Base-by-base conservation (phyloP, 1,140 invertebrate species). In the Campoletis sonorensis region DNA sequence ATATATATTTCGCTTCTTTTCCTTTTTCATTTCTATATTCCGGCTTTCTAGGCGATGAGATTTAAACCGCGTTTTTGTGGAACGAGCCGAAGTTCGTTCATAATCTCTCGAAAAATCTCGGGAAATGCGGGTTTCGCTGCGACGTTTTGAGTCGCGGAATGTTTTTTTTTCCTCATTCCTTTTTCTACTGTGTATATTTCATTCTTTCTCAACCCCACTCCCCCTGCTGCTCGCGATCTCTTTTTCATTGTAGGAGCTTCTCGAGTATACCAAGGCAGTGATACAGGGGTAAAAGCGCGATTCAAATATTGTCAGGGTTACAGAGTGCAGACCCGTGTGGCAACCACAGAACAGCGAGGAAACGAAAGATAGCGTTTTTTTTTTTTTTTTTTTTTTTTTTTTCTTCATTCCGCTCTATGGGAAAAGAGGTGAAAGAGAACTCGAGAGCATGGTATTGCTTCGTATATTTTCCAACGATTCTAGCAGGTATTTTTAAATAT, bases 371-470 rank as follows among this genome's bases (percentile, higher is more conserved):
- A 64, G 15, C 18, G 13, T 58, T 58, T 64, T 64, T 64, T 26
- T 23, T 64, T 64, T 64, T 26, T 23, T 64, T 58, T 58, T 64
- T 64, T 64, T 26, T 23, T 64, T 58, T 58, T 64, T 64, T 64
- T 26, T 23, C 27, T 64, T 13, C 11, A 64, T 10, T 64, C 23
- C 10, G 21, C 61, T 64, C 11, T 2, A n/a, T 13, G 40, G 40
- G 8, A 45, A 45, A 45, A 45, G 11, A 21, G 16, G 51, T n/a
- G 51, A 21, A 54, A 54, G 51, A 54, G 51, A 54, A 45, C 40
- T 45, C 40, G 40, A 45, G 40, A 45, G 40, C 40, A 1, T 13
- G 51, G 16, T 21, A 54, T n/a, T 54, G 51, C 51, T 54, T 21
- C 51, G 61, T 10, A 16, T 26, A 64, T 64, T 64, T 23, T 27